Evolutionary conservation across 2,113 vertebrate genomes (phyloP).

Genomic region (Micromys minutus): DNA sequence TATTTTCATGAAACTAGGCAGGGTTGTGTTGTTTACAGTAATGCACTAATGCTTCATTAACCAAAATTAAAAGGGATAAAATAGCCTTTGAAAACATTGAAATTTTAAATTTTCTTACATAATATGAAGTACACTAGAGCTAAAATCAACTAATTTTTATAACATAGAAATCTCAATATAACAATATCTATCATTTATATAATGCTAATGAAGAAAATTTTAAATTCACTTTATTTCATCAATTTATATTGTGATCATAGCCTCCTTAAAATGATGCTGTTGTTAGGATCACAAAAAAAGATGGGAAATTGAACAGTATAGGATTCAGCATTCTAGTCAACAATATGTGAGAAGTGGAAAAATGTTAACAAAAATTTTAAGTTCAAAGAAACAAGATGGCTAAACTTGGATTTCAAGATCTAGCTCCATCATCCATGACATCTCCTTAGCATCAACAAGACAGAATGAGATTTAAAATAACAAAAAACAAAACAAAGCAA

Average conservation of each 20-base stretch:
- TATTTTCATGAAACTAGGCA: not conserved
- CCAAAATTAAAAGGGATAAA: not conserved
- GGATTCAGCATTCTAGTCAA: not conserved
- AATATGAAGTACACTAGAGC: rapidly evolving
- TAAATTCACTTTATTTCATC: not conserved
- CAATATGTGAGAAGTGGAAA: rapidly evolving
- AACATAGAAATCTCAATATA: not conserved
- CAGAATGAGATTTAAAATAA: not conserved
- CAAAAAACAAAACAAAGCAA: too few species aligned
- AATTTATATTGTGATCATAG: not conserved
- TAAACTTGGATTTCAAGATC: not conserved
- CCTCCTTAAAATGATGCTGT: too few species aligned
- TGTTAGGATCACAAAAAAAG: not conserved
- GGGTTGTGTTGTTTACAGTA: not conserved
- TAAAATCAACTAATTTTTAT: not conserved
- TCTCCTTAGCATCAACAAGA: not conserved
- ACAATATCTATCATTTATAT: rapidly evolving
- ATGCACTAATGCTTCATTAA: too few species aligned
- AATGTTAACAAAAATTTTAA: not conserved
- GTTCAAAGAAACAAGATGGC: not conserved
- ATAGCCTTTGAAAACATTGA: not conserved
- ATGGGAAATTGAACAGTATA: rapidly evolving
- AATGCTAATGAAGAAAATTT: not conserved
- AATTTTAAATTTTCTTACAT: not conserved
- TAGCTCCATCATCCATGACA: not conserved